phyloP scores from a whole-genome alignment of 2,797 vertebrate genomes.

The Myotis daubentonii region DNA sequence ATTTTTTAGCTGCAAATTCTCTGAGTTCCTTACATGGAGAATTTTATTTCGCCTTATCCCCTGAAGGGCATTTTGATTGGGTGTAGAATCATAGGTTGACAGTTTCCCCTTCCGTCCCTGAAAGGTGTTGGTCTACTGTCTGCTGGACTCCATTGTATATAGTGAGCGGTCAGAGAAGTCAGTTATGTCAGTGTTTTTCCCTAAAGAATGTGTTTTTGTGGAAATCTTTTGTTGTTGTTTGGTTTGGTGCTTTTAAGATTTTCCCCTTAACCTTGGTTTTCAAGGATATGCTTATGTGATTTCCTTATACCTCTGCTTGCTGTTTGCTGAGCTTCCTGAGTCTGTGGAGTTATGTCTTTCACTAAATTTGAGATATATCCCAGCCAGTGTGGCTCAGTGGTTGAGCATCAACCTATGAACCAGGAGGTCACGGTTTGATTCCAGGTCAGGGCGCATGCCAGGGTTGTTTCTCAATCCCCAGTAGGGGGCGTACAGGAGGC shows the following conservation, averaged over 20 bases:
- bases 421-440: no score
- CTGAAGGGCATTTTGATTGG: background rate
- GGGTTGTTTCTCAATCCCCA: no score
- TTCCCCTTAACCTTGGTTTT: background rate
- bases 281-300: background rate
- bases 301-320: background rate
- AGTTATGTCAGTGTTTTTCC: background rate
- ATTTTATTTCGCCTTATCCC: background rate
- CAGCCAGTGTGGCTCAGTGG: no score
- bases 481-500: no score
- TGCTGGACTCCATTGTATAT: background rate
- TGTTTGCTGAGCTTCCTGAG: background rate
- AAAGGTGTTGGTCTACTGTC: background rate
- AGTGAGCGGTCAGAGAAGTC: background rate
- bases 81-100: background rate
- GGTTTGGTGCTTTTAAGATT: background rate
- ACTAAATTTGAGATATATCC: background rate
- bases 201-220: background rate
- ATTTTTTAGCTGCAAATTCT: background rate
- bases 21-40: background rate
- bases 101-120: background rate
- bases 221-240: background rate
- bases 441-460: no score
- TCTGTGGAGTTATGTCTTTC: background rate
- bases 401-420: no score